Conservation (phyloP, 1,140 invertebrate genomes). For the Onthophagus taurus region DNA sequence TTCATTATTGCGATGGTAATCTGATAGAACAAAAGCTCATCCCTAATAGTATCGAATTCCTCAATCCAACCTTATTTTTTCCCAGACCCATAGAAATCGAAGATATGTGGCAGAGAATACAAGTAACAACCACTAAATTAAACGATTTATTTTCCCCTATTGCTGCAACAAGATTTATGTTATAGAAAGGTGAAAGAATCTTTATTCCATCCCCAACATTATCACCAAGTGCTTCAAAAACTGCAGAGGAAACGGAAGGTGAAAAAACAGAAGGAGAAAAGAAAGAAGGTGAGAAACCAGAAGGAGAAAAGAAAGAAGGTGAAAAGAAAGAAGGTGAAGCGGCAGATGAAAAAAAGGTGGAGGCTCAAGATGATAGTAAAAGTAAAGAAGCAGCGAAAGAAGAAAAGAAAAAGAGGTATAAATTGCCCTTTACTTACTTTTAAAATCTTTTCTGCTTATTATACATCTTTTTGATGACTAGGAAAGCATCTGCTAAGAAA, state of each 20-base stretch:
- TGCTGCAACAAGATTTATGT: constrained; percentile 1
- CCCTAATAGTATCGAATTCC: constrained; percentile 41
- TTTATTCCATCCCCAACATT: constrained; percentile 12
- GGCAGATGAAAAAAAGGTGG: not conserved
- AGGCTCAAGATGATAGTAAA: not conserved
- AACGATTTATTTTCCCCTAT: not conserved
- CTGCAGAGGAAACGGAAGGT: not conserved
- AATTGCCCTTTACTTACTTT: too few species aligned
- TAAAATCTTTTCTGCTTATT: too few species aligned
- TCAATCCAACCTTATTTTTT: constrained; percentile 30
- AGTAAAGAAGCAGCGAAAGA: constrained; percentile 9
- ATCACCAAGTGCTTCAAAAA: not conserved
- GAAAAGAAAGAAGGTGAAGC: constrained; percentile 4
- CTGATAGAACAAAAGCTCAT: constrained; percentile 50
- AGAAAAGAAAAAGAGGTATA: constrained; percentile 9
- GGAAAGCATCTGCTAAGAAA: constrained; percentile 16
- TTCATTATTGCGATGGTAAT: constrained; percentile 51
- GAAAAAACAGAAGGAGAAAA: constrained; percentile 7
- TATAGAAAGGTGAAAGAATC: constrained; percentile 16
- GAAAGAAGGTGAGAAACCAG: constrained; percentile 5
- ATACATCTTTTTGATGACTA: constrained; percentile 7
- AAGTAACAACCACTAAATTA: constrained; percentile 15
- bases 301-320: not conserved
- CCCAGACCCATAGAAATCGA: constrained; percentile 24
- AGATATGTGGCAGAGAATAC: constrained; percentile 27